These are phyloP conservation scores for Edolisoma coerulescens DNA, from an alignment of 2,113 vertebrate genomes.

Conservation along the genomic window DNA sequence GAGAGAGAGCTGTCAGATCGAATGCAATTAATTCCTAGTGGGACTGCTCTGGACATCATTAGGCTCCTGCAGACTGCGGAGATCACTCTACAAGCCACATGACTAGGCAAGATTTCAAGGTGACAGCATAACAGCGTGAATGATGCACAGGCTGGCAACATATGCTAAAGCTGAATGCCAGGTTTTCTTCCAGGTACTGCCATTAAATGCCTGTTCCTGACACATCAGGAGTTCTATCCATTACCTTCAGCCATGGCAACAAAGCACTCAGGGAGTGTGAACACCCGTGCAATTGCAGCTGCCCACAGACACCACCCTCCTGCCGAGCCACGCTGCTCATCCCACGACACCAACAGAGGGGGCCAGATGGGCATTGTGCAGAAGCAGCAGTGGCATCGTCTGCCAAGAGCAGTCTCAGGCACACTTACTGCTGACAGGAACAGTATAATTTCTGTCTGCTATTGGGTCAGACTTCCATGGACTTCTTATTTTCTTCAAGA, in stretches of 20 bases:
- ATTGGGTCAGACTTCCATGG: background rate
- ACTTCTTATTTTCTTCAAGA: background rate
- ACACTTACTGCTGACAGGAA: background rate
- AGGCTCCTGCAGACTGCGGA: background rate
- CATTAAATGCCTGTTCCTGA: background rate
- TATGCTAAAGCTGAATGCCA: background rate
- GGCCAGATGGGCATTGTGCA: fast-evolving
- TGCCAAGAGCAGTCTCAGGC: background rate
- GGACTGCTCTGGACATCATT: background rate
- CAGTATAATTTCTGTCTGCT: background rate
- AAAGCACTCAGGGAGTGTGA: background rate
- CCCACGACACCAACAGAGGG: background rate
- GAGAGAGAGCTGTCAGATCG: background rate
- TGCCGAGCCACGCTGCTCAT: background rate
- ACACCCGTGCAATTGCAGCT: background rate
- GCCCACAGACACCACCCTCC: fast-evolving
- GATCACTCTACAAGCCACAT: background rate
- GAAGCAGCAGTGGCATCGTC: background rate
- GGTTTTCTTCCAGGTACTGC: background rate
- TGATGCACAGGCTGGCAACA: background rate
- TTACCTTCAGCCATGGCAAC: background rate
- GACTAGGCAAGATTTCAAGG: background rate
- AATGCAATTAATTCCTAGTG: background rate
- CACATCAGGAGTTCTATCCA: background rate
- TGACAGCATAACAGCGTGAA: background rate